Conservation (phyloP, 1,140 invertebrate genomes). For the Brachionus asplanchnoidis region DNA sequence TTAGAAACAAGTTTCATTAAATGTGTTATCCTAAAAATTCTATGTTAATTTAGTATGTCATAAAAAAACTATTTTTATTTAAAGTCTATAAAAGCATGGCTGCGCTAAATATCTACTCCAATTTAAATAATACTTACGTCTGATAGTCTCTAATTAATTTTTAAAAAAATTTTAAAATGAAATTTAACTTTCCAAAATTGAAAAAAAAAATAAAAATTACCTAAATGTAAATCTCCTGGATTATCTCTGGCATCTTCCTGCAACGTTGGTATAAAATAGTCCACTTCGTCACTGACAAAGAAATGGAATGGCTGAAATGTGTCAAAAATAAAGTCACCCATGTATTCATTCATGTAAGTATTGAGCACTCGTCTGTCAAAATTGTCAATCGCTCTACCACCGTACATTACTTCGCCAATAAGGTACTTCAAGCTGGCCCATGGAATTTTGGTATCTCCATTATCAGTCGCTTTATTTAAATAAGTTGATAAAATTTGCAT, state of each 20-base stretch:
- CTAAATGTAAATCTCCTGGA: conserved; percentile 47
- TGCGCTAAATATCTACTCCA: not conserved
- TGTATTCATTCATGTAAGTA: conserved; percentile 85
- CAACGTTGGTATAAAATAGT: conserved; percentile 71
- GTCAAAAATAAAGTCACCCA: conserved; percentile 85
- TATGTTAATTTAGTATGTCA: not conserved
- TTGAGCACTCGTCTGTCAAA: conserved; percentile 77
- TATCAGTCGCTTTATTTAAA: conserved; percentile 65
- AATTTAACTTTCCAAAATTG: not conserved
- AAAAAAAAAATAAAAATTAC: conserved; percentile 44
- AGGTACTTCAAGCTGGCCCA: conserved; percentile 84
- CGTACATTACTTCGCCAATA: conserved; percentile 89
- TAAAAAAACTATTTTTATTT: not conserved
- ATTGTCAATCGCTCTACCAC: conserved; percentile 79
- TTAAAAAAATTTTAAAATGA: not conserved
- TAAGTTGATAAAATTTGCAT: conserved; percentile 75
- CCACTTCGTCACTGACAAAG: conserved; percentile 68
- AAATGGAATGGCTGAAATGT: conserved; percentile 82
- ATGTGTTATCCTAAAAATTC: not conserved
- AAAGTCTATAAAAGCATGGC: not conserved
- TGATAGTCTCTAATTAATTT: not conserved
- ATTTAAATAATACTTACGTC: conserved; percentile 17
- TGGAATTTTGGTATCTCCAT: conserved; percentile 66
- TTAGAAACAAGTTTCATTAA: not conserved
- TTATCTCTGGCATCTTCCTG: conserved; percentile 64